These are phyloP conservation scores for Okamejei kenojei DNA, from an alignment of 2,797 vertebrate genomes.

Conservation along the genomic window DNA sequence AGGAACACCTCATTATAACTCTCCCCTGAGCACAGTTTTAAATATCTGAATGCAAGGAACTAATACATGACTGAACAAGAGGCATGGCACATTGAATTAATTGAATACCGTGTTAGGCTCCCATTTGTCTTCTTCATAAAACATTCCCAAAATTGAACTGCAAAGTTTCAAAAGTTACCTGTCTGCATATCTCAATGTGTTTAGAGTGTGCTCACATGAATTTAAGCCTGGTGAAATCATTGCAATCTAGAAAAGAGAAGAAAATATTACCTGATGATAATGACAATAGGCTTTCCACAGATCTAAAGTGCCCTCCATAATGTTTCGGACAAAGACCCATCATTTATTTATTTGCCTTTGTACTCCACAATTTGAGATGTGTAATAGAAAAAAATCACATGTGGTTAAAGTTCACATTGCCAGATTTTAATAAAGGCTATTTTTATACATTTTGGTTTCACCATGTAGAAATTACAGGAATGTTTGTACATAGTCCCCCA, in stretches of 20 bases:
- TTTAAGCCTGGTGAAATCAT: constrained; percentile 92
- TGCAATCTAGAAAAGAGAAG: constrained; percentile 71
- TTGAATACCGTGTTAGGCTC: not conserved
- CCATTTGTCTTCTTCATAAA: not conserved
- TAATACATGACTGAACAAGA: not conserved
- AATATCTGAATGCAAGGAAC: not conserved
- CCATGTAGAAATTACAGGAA: no score
- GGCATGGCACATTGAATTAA: not conserved
- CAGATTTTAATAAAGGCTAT: no score
- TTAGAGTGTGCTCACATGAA: constrained; percentile 92
- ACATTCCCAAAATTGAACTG: not conserved
- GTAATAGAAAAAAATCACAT: no score
- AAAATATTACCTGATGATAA: not conserved
- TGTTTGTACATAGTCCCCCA: no score
- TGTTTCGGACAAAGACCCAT: no score
- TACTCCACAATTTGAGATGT: no score
- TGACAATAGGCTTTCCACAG: not conserved
- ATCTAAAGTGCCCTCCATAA: no score
- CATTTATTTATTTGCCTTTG: no score
- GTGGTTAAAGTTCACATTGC: no score
- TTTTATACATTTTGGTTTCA: no score
- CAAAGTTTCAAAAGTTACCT: constrained; percentile 60
- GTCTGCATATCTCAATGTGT: constrained; percentile 92
- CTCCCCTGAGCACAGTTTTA: not conserved
- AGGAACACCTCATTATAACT: not conserved